These are phyloP conservation scores for Puntigrus tetrazona DNA, from an alignment of 2,113 vertebrate species.

Conservation along the genomic window DNA sequence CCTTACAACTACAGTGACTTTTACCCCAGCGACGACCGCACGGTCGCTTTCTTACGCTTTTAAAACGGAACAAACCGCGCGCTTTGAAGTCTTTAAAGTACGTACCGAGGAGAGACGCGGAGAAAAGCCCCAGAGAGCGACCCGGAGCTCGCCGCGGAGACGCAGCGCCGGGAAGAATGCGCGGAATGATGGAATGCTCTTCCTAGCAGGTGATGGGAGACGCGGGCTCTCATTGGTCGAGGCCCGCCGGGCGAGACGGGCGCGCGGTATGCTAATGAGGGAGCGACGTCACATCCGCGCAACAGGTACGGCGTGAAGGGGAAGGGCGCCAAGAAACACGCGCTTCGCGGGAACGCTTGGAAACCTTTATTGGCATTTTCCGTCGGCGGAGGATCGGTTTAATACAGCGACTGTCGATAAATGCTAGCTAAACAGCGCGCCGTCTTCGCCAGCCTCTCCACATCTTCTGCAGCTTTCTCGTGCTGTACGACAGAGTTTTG, in stretches of 20 bases:
- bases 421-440: too few species aligned
- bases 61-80: too few species aligned
- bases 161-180: constrained; percentile 88
- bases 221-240: constrained; percentile 76
- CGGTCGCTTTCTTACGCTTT: too few species aligned
- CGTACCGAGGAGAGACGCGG: constrained; percentile 64
- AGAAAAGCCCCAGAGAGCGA: background rate
- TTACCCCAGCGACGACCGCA: background rate
- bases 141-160: constrained; percentile 45
- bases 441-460: constrained; percentile 86
- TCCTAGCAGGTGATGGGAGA: constrained; percentile 89
- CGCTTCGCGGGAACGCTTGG: background rate
- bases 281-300: constrained; percentile 73
- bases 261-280: constrained; percentile 78
- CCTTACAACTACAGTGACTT: background rate
- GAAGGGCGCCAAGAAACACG: background rate
- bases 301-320: constrained; percentile 63
- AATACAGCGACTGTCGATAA: background rate
- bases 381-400: too few species aligned
- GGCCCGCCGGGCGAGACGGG: constrained; percentile 72
- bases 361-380: background rate
- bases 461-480: constrained; percentile 91
- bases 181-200: constrained; percentile 90
- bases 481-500: constrained; percentile 86
- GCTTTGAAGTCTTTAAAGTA: constrained; percentile 32